Conservation (phyloP, 2,113 vertebrate genomes). For the Pogonocichla stellata region DNA sequence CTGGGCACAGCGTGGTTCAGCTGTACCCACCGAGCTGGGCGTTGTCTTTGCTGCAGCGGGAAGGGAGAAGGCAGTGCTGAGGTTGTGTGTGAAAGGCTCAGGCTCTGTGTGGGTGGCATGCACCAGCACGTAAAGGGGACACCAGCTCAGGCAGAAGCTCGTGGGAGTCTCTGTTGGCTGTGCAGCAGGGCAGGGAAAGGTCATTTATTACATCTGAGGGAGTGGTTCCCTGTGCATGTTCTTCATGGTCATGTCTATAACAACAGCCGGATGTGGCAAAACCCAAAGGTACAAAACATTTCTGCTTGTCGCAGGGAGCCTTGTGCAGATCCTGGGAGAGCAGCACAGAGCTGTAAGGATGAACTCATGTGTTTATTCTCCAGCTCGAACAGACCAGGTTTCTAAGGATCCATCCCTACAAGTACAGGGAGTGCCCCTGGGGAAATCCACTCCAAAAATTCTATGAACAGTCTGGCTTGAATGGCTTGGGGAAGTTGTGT, state of each 20-base stretch:
- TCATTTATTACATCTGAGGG: too few species aligned
- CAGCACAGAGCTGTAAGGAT: background rate
- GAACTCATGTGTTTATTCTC: background rate
- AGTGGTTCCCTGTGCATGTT: background rate
- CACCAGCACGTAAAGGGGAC: background rate
- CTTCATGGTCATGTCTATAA: fast-evolving
- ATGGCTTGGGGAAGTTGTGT: background rate
- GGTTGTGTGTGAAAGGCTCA: fast-evolving
- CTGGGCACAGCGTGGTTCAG: fast-evolving
- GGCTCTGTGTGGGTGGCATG: background rate
- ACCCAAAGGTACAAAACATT: background rate
- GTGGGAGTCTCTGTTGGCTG: background rate
- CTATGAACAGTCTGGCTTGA: background rate
- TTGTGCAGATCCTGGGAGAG: background rate
- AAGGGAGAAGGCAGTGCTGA: background rate
- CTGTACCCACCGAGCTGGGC: fast-evolving
- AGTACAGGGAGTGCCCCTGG: background rate
- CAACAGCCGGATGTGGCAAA: background rate
- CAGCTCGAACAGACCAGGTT: background rate
- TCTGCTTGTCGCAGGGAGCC: background rate
- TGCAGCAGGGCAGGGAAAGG: background rate
- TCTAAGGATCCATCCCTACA: background rate
- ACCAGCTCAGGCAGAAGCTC: background rate
- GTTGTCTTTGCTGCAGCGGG: fast-evolving
- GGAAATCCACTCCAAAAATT: fast-evolving